These are phyloP conservation scores for Halictus ligatus DNA, from an alignment of 2,888 invertebrate genomes.

Conservation along the genomic window DNA sequence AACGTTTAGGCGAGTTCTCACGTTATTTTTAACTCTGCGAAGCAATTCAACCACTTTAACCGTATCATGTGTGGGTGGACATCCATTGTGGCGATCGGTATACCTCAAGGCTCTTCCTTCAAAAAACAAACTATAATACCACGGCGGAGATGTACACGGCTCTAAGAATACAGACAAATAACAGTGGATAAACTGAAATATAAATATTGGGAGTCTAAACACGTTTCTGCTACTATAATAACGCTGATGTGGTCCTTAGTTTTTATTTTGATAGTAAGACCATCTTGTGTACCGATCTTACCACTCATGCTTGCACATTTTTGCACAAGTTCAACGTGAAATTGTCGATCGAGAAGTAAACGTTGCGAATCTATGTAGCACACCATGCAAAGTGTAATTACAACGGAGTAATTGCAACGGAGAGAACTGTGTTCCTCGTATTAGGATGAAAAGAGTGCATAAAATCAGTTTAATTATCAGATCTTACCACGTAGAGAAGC, in stretches of 20 bases:
- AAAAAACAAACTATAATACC: not conserved
- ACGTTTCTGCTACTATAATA: too few relatives aligned
- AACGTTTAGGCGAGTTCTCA: not conserved
- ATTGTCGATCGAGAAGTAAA: too few relatives aligned
- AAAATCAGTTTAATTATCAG: not conserved
- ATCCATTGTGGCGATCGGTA: not conserved
- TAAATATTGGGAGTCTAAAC: not conserved
- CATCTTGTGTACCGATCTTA: too few relatives aligned
- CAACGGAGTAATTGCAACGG: too few relatives aligned
- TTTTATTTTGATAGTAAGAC: too few relatives aligned
- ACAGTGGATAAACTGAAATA: not conserved
- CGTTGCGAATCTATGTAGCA: too few relatives aligned
- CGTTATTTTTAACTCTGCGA: not conserved
- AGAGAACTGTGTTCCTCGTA: too few relatives aligned
- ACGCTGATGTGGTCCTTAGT: too few relatives aligned
- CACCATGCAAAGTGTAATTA: too few relatives aligned
- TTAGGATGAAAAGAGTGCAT: too few relatives aligned
- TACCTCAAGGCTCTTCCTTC: slow-evolving; percentile 4
- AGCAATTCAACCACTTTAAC: not conserved
- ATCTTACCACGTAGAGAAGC: not conserved
- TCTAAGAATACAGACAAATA: not conserved
- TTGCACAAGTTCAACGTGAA: too few relatives aligned
- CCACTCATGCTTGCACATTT: too few relatives aligned
- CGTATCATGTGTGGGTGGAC: not conserved
- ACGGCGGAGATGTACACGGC: not conserved